Conservation (phyloP, 2,797 vertebrate species). For the Hydrophis major region DNA sequence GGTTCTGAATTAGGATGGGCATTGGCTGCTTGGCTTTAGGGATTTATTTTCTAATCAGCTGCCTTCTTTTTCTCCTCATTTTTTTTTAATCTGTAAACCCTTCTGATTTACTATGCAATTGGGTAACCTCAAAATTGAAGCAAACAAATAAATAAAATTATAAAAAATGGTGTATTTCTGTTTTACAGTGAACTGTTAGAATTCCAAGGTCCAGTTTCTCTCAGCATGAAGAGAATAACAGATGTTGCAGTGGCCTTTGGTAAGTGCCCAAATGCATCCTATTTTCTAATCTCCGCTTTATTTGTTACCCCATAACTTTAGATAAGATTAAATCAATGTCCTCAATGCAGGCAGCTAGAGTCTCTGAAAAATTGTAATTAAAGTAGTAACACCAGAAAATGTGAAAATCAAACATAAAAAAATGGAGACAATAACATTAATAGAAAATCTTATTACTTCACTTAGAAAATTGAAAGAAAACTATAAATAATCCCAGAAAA, state of each 20-base stretch:
- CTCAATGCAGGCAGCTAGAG: not conserved
- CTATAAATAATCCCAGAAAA: constrained; percentile 23
- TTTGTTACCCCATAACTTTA: not conserved
- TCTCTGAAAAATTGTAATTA: not conserved
- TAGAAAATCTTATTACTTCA: not conserved
- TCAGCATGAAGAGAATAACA: constrained; percentile 70
- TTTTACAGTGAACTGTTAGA: constrained; percentile 61
- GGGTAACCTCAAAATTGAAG: not conserved
- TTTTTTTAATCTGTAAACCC: not conserved
- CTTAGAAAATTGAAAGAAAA: not conserved
- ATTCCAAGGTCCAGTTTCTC: constrained; percentile 46
- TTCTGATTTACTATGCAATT: not conserved
- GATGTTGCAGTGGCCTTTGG: constrained; percentile 66
- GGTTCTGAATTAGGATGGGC: not conserved
- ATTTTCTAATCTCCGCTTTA: not conserved
- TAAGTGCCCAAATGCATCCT: constrained; percentile 61
- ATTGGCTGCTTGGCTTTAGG: not conserved
- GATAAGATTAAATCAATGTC: not conserved
- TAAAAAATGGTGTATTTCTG: constrained; percentile 40
- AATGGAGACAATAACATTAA: not conserved
- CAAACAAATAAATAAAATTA: not conserved
- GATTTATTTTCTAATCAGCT: not conserved
- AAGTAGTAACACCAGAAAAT: not conserved
- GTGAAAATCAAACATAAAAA: not conserved
- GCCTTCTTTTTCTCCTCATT: not conserved